A percentile compares a stretch with the other conserved stretches of the same genome.
Conservation (phyloP, 2,888 invertebrate genomes). For the Eupithecia tripunctaria region DNA sequence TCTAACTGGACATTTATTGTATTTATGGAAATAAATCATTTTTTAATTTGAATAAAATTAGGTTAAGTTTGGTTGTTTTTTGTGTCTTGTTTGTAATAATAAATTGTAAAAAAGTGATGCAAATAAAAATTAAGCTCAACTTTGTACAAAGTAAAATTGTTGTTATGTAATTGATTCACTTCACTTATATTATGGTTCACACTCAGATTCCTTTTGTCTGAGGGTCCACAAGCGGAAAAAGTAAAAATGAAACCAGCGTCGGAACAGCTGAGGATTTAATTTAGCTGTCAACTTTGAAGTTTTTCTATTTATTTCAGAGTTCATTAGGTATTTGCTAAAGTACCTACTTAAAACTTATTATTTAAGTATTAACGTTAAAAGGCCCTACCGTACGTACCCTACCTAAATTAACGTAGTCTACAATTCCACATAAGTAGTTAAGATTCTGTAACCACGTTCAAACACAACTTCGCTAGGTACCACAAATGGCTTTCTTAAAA, state of each 20-base stretch:
- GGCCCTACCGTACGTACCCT: not conserved
- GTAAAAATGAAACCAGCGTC: not conserved
- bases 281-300: not conserved
- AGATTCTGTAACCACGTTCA: conserved; percentile 26
- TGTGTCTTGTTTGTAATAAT: no score
- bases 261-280: not conserved
- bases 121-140: not conserved
- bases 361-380: not conserved
- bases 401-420: not conserved
- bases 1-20: no score
- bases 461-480: conserved; percentile 13
- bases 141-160: not conserved
- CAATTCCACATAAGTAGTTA: conserved; percentile 13
- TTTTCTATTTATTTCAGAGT: not conserved
- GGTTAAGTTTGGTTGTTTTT: no score
- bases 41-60: no score
- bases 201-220: no score
- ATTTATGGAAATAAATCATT: no score
- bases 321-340: not conserved
- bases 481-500: conserved; percentile 18
- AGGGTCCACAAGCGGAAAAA: not conserved
- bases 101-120: no score
- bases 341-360: not conserved
- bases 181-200: not conserved
- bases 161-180: not conserved